Percentiles rank a stretch among this genome's conserved stretches.
Evolutionary conservation across 1,140 invertebrate species (phyloP).

Genomic region (Samia ricini): DNA sequence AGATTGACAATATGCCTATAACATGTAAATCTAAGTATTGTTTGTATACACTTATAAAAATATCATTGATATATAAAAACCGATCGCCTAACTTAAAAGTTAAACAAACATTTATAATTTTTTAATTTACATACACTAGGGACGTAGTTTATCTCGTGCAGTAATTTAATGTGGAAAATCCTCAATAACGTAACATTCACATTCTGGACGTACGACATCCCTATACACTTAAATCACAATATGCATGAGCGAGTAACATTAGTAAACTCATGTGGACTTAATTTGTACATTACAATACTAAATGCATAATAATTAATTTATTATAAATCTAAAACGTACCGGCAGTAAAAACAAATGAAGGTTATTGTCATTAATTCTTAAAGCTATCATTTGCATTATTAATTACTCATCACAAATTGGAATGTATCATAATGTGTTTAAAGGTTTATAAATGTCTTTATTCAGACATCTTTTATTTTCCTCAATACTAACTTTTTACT

Average conservation of each 20-base stretch:
- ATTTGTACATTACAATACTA: conserved; percentile 70
- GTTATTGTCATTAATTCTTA: conserved; percentile 55
- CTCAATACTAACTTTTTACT: not conserved
- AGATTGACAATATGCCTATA: not conserved
- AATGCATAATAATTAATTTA: conserved; percentile 63
- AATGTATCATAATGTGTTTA: conserved; percentile 39
- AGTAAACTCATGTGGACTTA: conserved; percentile 57
- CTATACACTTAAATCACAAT: conserved; percentile 60
- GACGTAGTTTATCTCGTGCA: conserved; percentile 22
- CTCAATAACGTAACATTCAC: conserved; percentile 33
- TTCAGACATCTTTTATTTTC: too few species aligned
- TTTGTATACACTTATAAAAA: too few species aligned
- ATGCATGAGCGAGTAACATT: conserved; percentile 47
- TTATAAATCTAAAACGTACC: conserved; percentile 12
- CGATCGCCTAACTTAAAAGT: not conserved
- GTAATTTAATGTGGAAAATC: conserved; percentile 18
- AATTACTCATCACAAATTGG: conserved; percentile 42
- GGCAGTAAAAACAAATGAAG: conserved; percentile 47
- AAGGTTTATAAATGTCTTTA: too few species aligned
- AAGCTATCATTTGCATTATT: conserved; percentile 27
- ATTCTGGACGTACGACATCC: conserved; percentile 12
- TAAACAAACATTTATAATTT: conserved; percentile 7
- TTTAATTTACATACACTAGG: conserved; percentile 29
- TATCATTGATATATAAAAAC: not conserved
- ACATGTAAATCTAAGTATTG: not conserved